Evolutionary conservation across 2,113 vertebrate genomes (phyloP), one percentile per base, ranked within the genome.

Genomic region (Takifugu bimaculatus): DNA sequence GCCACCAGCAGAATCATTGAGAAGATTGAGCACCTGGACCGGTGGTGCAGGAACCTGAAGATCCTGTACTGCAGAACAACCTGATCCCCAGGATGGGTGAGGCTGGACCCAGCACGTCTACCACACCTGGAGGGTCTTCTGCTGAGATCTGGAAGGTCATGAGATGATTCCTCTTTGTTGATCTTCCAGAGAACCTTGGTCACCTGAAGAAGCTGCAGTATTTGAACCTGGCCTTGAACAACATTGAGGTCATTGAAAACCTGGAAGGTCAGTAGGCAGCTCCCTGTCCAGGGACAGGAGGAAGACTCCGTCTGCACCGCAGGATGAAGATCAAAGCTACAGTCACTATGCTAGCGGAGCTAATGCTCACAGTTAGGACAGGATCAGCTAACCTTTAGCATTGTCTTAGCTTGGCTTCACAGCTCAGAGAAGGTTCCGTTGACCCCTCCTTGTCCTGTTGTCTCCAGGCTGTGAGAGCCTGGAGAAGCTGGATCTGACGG

Each of bases 51-150:
- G 44, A 89, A 97, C 39, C 91, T 99, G 74, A 95, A 86, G 89
- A 98, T 98, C 83, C 93, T 99, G 28, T 98, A 97, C 93, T 99
- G 70, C 97, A 99, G 55, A 96, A 95, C 87, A 99, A 99, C 72
- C 90, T 99, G 56, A 96, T 98, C 79, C 91, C 92, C 14, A 93
- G 88, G 86, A 94, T 99, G 57, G 97, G 97, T 98, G 76, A 87
- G 91, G 5, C 14, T 4, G 15, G 14, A 3, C 15, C 29, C 20
- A 20, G 20, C 20, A 20, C 20, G 20, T 20, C 20, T 20, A 20
- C 20, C 20, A 20, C 20, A 20, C 20, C 20, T 20, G 20, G 20
- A 20, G 20, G 20, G 20, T 20, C 20, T 20, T 29, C 28, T 29
- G 3, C 5, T 29, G 3, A 29, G 28, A 5, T 29, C 1, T 29